A percentile compares a stretch with the other conserved stretches of the same genome.
These are phyloP conservation scores for Apteryx mantelli DNA, from an alignment of 2,113 vertebrate genomes.

Conservation along the genomic window DNA sequence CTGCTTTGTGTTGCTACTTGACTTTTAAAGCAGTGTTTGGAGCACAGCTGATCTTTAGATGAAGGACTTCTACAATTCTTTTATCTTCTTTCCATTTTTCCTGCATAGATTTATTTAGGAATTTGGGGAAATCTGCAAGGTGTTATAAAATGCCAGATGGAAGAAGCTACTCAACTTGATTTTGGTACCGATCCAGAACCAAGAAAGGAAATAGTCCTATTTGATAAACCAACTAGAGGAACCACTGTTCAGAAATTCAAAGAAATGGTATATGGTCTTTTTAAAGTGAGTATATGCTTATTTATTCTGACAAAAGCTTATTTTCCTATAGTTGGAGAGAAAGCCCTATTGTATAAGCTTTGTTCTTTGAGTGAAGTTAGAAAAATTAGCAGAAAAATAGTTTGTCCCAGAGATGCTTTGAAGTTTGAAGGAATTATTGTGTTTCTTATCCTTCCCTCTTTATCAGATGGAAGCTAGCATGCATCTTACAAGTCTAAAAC, in stretches of 20 bases:
- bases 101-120: constrained; percentile 90
- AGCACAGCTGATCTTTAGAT: not conserved
- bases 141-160: constrained; percentile 96
- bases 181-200: constrained; percentile 89
- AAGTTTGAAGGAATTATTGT: not conserved
- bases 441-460: not conserved
- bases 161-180: constrained; percentile 85
- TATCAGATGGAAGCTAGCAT: not conserved
- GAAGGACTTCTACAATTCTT: not conserved
- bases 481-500: not conserved
- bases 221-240: constrained; percentile 93
- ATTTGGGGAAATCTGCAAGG: constrained; percentile 94
- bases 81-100: not conserved
- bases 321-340: not conserved
- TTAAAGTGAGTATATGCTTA: constrained; percentile 84
- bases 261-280: constrained; percentile 93
- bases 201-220: constrained; percentile 87
- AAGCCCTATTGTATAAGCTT: not conserved
- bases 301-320: not conserved
- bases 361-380: not conserved
- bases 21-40: not conserved
- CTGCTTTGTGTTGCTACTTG: not conserved
- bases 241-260: constrained; percentile 97
- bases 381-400: not conserved
- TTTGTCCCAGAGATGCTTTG: not conserved